Percentiles rank a stretch among this genome's conserved stretches.
Evolutionary conservation across 2,113 vertebrate species (phyloP).

Genomic region (Todiramphus chloris): DNA sequence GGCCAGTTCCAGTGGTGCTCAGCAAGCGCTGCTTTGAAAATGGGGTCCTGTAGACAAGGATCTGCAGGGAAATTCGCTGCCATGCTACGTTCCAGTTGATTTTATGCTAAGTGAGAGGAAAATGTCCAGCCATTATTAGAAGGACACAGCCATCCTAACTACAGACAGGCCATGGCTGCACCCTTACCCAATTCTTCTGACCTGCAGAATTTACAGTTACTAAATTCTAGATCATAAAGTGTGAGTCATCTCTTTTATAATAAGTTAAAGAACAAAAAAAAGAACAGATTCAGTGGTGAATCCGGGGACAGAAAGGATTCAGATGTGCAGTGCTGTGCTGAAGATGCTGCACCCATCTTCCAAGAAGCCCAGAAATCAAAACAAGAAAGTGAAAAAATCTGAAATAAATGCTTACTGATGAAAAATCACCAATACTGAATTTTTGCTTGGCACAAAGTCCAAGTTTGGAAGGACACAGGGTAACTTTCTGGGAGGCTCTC

Average conservation of each 20-base stretch:
- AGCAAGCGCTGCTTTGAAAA: background rate
- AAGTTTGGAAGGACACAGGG: background rate
- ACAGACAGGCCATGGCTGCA: background rate
- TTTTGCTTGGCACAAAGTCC: too few species aligned
- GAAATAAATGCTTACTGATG: background rate
- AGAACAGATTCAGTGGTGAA: background rate
- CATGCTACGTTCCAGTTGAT: rapidly evolving
- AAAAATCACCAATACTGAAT: background rate
- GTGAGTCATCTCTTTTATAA: background rate
- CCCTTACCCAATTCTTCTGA: rapidly evolving
- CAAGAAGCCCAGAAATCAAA: background rate
- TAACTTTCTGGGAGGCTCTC: background rate
- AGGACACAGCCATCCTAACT: background rate
- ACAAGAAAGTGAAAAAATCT: background rate
- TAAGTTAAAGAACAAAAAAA: background rate
- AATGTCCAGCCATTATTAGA: background rate
- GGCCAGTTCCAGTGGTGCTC: background rate
- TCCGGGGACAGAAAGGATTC: background rate
- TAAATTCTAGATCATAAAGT: background rate
- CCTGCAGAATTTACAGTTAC: background rate
- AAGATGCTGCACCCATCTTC: background rate
- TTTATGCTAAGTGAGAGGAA: background rate
- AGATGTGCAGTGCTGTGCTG: background rate
- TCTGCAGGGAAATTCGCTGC: background rate
- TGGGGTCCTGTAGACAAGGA: background rate